Conservation (phyloP, 2,888 invertebrate genomes). For the Eledone cirrhosa region DNA sequence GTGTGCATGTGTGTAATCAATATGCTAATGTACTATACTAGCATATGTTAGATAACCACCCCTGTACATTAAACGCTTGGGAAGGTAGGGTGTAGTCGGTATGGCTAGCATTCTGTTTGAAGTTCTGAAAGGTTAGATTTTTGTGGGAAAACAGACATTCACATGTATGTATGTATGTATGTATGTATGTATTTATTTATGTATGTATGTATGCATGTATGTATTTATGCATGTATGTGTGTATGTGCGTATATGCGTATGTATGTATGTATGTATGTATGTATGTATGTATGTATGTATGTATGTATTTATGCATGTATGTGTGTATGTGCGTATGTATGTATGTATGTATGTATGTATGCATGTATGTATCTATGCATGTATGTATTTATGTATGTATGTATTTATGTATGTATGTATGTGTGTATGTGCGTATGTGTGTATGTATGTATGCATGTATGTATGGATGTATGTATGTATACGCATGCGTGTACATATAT, state of each 20-base stretch:
- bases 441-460: neutral
- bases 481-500: too few relatives aligned
- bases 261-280: neutral
- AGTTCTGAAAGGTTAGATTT: too few relatives aligned
- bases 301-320: neutral
- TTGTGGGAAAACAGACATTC: neutral
- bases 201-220: neutral
- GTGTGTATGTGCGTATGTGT: neutral
- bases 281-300: neutral
- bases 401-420: neutral
- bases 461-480: too few relatives aligned
- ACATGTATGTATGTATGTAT: neutral
- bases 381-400: neutral
- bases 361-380: neutral
- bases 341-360: neutral
- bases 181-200: neutral
- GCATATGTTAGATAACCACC: too few relatives aligned
- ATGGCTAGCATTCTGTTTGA: too few relatives aligned
- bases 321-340: neutral
- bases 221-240: neutral
- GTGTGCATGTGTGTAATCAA: neutral
- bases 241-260: neutral
- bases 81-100: too few relatives aligned
- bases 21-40: too few relatives aligned
- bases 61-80: too few relatives aligned